These are phyloP conservation scores for Lysiphlebus fabarum DNA, from an alignment of 1,140 invertebrate genomes.

Conservation along the genomic window DNA sequence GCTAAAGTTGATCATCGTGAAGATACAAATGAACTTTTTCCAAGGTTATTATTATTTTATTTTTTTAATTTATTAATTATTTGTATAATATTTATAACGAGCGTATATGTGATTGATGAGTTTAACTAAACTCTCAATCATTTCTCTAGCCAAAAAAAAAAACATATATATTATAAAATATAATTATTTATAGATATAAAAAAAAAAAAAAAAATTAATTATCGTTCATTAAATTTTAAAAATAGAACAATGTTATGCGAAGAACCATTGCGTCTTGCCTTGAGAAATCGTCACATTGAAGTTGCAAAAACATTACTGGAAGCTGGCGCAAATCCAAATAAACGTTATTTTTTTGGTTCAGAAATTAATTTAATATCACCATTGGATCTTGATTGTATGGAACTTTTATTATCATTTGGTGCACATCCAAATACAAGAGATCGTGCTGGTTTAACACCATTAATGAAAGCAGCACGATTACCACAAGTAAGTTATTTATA, in stretches of 20 bases:
- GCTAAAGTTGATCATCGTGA: constrained; percentile 77
- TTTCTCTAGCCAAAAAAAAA: no score
- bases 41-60: constrained; percentile 40
- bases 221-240: constrained; percentile 4
- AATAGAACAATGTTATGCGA: constrained; percentile 69
- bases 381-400: constrained; percentile 74
- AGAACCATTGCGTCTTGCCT: constrained; percentile 76
- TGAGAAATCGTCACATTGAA: constrained; percentile 80
- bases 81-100: not conserved
- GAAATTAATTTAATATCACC: constrained; percentile 83
- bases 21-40: constrained; percentile 66
- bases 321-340: constrained; percentile 73
- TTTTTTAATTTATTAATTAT: not conserved
- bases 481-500: constrained; percentile 60
- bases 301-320: constrained; percentile 68
- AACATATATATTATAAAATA: no score
- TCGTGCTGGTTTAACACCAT: constrained; percentile 76
- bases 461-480: constrained; percentile 83
- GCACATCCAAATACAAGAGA: constrained; percentile 83
- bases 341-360: constrained; percentile 82
- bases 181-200: no score
- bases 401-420: constrained; percentile 77
- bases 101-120: no score
- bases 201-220: constrained; percentile 9
- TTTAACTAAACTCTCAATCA: not conserved